These are phyloP conservation scores for Drosophila ochracea DNA, from an alignment of 2,888 invertebrate species.

Conservation along the genomic window DNA sequence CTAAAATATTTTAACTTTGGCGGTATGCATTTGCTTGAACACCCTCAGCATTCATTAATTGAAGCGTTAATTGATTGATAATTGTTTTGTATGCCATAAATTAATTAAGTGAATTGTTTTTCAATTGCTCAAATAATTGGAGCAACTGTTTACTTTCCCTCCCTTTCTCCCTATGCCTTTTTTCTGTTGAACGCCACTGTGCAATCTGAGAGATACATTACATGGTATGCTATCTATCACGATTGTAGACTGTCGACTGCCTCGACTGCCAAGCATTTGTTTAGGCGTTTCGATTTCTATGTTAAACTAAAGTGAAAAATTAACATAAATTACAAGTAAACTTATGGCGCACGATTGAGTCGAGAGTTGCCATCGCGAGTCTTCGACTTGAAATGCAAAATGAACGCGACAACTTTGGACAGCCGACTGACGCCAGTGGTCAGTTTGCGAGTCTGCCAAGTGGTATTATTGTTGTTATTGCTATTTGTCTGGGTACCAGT, in stretches of 20 bases:
- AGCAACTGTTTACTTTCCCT: neutral
- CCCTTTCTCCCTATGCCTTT: neutral
- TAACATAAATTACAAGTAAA: slow-evolving; percentile 60
- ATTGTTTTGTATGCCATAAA: neutral
- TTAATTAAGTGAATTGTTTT: neutral
- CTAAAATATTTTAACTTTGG: neutral
- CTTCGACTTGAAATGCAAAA: slow-evolving; percentile 45
- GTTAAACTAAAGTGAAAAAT: slow-evolving; percentile 66
- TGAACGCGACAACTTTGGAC: slow-evolving; percentile 25
- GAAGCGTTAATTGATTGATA: neutral
- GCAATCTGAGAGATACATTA: slow-evolving; percentile 13
- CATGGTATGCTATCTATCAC: slow-evolving; percentile 32
- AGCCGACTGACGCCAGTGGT: slow-evolving; percentile 47
- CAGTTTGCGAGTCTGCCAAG: slow-evolving; percentile 1
- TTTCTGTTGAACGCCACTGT: slow-evolving; percentile 5
- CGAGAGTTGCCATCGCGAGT: slow-evolving; percentile 13
- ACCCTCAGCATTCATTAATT: neutral
- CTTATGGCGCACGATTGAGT: slow-evolving; percentile 54
- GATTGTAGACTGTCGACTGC: slow-evolving; percentile 26
- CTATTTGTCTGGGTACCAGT: slow-evolving; percentile 31
- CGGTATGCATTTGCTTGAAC: neutral
- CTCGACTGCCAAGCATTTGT: slow-evolving; percentile 66
- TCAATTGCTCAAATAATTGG: neutral
- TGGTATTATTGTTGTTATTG: slow-evolving; percentile 1
- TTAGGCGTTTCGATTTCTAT: slow-evolving; percentile 74